Conservation (phyloP, 30 jellyfish, hydroid and myxozoan species). For the Catostylus mosaicus region DNA sequence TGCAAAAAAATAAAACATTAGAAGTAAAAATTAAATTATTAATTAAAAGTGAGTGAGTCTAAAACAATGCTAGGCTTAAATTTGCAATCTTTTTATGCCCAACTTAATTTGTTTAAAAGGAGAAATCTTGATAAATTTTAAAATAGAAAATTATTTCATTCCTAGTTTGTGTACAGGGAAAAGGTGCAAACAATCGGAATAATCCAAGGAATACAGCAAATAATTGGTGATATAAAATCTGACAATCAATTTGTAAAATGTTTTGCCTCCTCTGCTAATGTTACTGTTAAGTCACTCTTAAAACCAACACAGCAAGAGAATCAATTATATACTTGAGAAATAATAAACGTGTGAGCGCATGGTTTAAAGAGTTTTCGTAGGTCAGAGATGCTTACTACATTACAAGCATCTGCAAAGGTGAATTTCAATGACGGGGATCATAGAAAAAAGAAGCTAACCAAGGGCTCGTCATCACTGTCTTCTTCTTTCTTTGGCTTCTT, state of each 20-base stretch:
- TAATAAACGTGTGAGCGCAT: neutral
- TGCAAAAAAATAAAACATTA: neutral
- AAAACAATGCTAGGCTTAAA: neutral
- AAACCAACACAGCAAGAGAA: neutral
- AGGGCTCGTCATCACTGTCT: conserved; percentile 58
- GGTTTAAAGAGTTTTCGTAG: too few relatives aligned
- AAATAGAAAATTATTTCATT: too few relatives aligned
- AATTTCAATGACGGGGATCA: too few relatives aligned
- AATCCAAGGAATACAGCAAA: too few relatives aligned
- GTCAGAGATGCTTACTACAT: too few relatives aligned
- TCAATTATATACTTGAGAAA: too few relatives aligned
- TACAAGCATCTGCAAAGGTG: too few relatives aligned
- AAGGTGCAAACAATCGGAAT: too few relatives aligned
- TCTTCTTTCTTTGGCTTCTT: conserved; percentile 67
- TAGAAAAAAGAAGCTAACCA: conserved; percentile 19
- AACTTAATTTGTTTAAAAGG: too few relatives aligned
- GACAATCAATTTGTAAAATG: too few relatives aligned
- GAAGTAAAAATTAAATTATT: neutral
- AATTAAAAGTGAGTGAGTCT: neutral
- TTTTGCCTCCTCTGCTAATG: too few relatives aligned
- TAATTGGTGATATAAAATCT: too few relatives aligned
- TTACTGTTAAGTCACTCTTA: neutral
- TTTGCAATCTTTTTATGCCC: neutral
- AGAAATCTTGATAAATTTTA: neutral
- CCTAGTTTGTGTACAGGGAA: neutral